Base-by-base conservation (phyloP, 2,797 vertebrate genomes). In the Paratrypauchen microcephalus region DNA sequence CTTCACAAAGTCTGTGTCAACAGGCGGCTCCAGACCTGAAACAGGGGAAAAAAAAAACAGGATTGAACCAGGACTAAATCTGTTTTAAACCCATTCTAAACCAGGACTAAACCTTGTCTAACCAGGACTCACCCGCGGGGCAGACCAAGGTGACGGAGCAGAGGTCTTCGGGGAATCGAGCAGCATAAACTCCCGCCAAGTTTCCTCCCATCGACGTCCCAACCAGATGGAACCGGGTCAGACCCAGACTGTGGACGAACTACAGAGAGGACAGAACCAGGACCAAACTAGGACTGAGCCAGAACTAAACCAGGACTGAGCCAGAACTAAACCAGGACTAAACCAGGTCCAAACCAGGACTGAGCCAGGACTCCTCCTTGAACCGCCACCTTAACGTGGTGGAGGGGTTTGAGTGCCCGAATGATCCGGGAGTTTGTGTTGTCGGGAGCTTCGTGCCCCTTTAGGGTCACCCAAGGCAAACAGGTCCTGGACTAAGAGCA, bases 151-250 rank as follows among this genome's bases (percentile, higher is more conserved):
- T 84, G 68, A 83, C 45, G 5, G 82, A 39, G 62, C 70, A 73
- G 75, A 90, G 81, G 12, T 79, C 0, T 0, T 56, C 1, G 0
- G 87, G 39, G 74, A 85, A 70, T 0, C 4, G 57, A 15, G 86
- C 86, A 2, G 87, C 85, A 1, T 91, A 91, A 3, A 91, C 87
- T 0, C 90, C 90, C 0, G 90, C 83, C 0, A 91, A 83, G 2
- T 85, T 86, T 2, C 90, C 90, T 0, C 90, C 90, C 90, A 91
- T 91, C 0, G 90, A 91, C 0, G 82, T 65, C 13, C 90, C 90
- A 0, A 73, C 39, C 64, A 91, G 72, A 61, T 91, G 89, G 68
- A 91, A 91, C 0, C 80, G 74, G 62, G 88, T 73, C 8, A 90
- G 75, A 71, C 85, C 78, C 1, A 91, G 41, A 13, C 85, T 89